Conservation (phyloP, 2,113 vertebrate species). For the Seriola rivoliana region DNA sequence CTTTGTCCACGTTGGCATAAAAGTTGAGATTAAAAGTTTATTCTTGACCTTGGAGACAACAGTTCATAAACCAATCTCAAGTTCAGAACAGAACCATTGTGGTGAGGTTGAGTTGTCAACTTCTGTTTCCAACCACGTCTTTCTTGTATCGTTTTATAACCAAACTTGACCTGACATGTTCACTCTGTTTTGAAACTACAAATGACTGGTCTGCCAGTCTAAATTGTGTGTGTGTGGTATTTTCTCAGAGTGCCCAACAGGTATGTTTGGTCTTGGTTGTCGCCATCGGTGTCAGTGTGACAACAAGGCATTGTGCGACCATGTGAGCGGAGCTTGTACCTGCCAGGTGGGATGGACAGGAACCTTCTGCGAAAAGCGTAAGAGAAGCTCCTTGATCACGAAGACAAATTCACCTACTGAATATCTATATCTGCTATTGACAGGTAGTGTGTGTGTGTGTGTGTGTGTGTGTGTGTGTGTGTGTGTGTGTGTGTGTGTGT, state of each 20-base stretch:
- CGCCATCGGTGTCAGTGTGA: conserved; percentile 90
- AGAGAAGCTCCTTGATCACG: conserved; percentile 48
- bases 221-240: conserved; percentile 16
- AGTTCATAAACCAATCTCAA: neutral
- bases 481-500: conserved; percentile 15
- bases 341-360: conserved; percentile 92
- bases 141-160: neutral
- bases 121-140: neutral
- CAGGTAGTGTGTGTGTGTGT: neutral
- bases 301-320: conserved; percentile 90
- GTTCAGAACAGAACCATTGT: neutral
- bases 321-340: conserved; percentile 92
- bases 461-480: conserved; percentile 18
- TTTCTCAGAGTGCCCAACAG: conserved; percentile 87
- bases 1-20: too few relatives aligned
- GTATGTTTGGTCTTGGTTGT: conserved; percentile 89
- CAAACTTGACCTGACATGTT: neutral
- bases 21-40: neutral
- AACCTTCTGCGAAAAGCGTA: conserved; percentile 92
- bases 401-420: neutral
- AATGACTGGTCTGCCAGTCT: neutral
- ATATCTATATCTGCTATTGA: neutral
- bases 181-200: neutral
- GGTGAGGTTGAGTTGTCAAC: too few relatives aligned
- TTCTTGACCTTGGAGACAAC: neutral